Evolutionary conservation across 2,113 vertebrate species (phyloP).

Genomic region (Noturus placidus): DNA sequence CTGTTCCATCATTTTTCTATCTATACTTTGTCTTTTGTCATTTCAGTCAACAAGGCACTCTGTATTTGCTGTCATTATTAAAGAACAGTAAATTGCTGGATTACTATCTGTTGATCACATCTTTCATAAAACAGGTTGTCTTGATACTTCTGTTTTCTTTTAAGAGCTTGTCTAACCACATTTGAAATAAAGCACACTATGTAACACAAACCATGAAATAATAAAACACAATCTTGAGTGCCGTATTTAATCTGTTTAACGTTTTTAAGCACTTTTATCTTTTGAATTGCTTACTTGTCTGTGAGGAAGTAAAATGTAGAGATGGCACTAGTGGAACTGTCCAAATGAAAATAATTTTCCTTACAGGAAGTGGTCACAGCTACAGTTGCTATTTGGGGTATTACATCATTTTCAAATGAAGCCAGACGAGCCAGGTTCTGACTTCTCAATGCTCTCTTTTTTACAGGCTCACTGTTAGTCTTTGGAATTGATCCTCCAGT

Average conservation of each 20-base stretch:
- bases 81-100: background rate
- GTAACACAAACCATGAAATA: conserved; percentile 3
- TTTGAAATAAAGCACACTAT: conserved; percentile 29
- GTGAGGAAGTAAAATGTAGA: conserved; percentile 62
- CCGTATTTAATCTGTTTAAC: conserved; percentile 57
- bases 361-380: conserved; percentile 66
- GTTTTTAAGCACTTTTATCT: conserved; percentile 58
- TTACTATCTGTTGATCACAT: background rate
- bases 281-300: conserved; percentile 60
- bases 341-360: conserved; percentile 66
- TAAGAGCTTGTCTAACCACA: background rate
- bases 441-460: conserved; percentile 61
- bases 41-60: conserved; percentile 15
- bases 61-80: conserved; percentile 21
- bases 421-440: conserved; percentile 51
- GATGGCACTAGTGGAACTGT: conserved; percentile 62
- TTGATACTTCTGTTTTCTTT: background rate
- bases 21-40: conserved; percentile 9
- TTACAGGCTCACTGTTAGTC: conserved; percentile 64
- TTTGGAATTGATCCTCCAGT: conserved; percentile 63
- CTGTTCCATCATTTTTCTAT: background rate
- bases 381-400: conserved; percentile 64
- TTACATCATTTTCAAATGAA: conserved; percentile 70
- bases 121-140: background rate
- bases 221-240: conserved; percentile 13